Evolutionary conservation across 1,140 invertebrate genomes (phyloP).

Genomic region (Drosophila equinoxialis): DNA sequence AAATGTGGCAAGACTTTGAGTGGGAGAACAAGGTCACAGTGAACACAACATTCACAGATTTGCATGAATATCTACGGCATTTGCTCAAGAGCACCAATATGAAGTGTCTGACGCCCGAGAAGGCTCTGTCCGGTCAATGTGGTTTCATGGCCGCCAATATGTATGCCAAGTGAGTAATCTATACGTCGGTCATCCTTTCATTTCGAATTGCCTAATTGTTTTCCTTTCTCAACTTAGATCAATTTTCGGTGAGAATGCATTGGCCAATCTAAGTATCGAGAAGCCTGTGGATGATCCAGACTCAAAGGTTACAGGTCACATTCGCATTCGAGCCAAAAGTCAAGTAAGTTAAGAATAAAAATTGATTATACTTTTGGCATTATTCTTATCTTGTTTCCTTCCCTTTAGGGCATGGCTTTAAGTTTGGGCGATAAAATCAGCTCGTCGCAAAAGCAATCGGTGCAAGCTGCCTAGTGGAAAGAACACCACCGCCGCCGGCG

Average conservation of each 20-base stretch:
- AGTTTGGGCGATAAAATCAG: conserved; percentile 98
- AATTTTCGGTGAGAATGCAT: conserved; percentile 99
- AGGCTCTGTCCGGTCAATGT: conserved; percentile 97
- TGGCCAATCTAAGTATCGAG: conserved; percentile 99
- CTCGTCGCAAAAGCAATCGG: conserved; percentile 92
- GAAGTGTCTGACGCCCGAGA: conserved; percentile 98
- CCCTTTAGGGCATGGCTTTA: conserved; percentile 94
- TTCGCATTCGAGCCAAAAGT: conserved; percentile 98
- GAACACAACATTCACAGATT: conserved; percentile 96
- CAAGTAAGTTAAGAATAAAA: conserved; percentile 86
- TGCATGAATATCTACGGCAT: conserved; percentile 96
- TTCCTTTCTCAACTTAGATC: conserved; percentile 85
- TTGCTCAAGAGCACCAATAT: conserved; percentile 98
- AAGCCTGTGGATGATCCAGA: conserved; percentile 94
- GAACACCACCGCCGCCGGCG: conserved; percentile 27
- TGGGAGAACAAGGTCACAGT: conserved; percentile 99
- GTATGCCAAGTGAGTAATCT: conserved; percentile 89
- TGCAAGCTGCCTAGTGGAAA: conserved; percentile 84
- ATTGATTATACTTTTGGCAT: background rate
- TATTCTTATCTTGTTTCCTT: background rate
- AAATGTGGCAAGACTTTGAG: conserved; percentile 99
- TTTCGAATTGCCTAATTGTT: background rate
- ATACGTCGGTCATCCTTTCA: no score
- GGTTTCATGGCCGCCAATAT: conserved; percentile 99
- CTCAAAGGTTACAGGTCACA: conserved; percentile 96